Base-by-base conservation (phyloP, 2,797 vertebrate genomes). In the Tragopan temminckii region DNA sequence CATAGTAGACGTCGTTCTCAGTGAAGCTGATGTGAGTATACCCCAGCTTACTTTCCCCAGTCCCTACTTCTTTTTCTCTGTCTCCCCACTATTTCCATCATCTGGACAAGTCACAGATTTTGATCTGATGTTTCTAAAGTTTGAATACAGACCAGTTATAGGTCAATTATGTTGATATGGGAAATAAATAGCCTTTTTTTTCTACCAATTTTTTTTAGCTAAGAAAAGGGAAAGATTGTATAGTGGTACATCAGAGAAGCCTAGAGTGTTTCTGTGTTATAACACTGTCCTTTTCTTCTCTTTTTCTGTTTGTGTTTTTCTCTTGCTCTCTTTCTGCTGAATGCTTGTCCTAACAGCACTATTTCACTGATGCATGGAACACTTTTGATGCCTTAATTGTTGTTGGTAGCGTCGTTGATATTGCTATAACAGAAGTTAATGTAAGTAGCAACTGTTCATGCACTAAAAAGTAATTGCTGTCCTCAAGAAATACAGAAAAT, bases 301-400 rank as follows among this genome's bases (percentile, higher is more conserved):
- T 97, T 97, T 97, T 95, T 93, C 91, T 97, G 95, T 97, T 97
- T 97, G 96, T 96, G 97, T 97, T 97, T 97, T 96, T 97, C 90
- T 97, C 81, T 95, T 96, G 94, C 91, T 97, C 96, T 98, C 97
- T 97, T 97, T 95, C 97, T 97, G 97, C 97, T 97, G 98, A 97
- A 97, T 95, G 97, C 96, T 97, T 98, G 97, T 97, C 95, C 98
- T 98, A 98, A 99, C 99, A 99, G 99, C 99, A 99, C 98, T 99
- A 99, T 99, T 99, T 99, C 98, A 98, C 99, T 98, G 99, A 99
- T 98, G 99, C 99, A 99, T 99, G 99, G 99, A 99, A 99, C 99
- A 99, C 99, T 98, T 99, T 99, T 98, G 99, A 99, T 99, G 99
- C 99, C 99, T 99, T 99, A 99, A 99, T 99, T 98, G 99, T 99